These are phyloP conservation scores for Tupiocoris notatus DNA, from an alignment of 2,888 invertebrate genomes.

Conservation along the genomic window DNA sequence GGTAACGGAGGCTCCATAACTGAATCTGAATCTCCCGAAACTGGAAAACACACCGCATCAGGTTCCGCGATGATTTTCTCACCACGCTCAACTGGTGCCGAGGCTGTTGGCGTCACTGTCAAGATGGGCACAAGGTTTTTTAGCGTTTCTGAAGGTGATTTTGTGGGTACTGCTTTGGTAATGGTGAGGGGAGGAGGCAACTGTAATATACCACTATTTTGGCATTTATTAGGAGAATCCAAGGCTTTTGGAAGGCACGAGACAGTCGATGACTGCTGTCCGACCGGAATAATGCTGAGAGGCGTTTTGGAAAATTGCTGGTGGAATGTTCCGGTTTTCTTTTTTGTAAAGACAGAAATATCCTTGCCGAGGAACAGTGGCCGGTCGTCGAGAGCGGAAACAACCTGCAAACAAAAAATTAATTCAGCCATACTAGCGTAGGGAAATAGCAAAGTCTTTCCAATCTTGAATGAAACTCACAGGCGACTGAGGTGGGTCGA, in stretches of 20 bases:
- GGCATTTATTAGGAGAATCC: background rate
- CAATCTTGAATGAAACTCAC: conserved; percentile 3
- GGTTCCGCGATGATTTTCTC: background rate
- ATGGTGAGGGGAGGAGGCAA: conserved; percentile 6
- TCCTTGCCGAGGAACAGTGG: conserved; percentile 38
- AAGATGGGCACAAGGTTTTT: background rate
- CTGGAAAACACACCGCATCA: background rate
- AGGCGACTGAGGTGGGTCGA: conserved; percentile 36
- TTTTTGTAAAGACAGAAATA: conserved; percentile 36
- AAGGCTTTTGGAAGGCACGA: background rate
- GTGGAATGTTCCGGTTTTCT: conserved; percentile 11
- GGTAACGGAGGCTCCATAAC: conserved; percentile 11
- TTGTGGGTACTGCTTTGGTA: conserved; percentile 13
- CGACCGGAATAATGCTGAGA: conserved; percentile 32
- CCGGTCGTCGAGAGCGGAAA: conserved; percentile 38
- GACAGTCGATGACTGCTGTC: background rate
- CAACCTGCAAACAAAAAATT: conserved; percentile 38
- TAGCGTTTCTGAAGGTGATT: background rate
- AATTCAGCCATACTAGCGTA: too few relatives aligned
- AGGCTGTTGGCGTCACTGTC: background rate
- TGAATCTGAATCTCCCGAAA: background rate
- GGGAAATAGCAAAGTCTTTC: too few relatives aligned
- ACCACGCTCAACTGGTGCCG: background rate
- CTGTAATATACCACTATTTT: background rate
- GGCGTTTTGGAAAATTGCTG: background rate